phyloP scores from a whole-genome alignment of 2,888 invertebrate genomes.

The Cosmopolites sordidus region DNA sequence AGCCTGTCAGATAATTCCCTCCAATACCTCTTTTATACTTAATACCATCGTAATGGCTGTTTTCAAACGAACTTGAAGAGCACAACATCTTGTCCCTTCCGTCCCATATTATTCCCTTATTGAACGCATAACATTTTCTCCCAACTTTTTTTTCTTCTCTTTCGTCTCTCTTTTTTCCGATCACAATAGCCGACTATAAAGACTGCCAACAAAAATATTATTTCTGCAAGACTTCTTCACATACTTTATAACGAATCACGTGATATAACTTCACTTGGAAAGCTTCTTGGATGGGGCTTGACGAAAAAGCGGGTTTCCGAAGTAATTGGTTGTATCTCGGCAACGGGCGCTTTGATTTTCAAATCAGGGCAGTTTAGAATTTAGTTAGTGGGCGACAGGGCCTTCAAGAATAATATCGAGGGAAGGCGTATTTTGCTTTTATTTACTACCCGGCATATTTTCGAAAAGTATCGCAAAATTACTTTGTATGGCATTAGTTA shows the following conservation, averaged over 20 bases:
- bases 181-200: constrained; percentile 11
- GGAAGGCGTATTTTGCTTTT: too few relatives aligned
- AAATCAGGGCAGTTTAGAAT: constrained; percentile 6
- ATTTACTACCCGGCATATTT: too few relatives aligned
- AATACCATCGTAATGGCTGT: constrained; percentile 6
- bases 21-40: constrained; percentile 2
- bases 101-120: constrained; percentile 8
- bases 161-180: constrained; percentile 1
- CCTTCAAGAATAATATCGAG: not conserved
- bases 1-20: constrained; percentile 1
- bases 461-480: too few relatives aligned
- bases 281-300: constrained; percentile 5
- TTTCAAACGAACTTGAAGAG: constrained; percentile 6
- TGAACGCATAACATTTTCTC: not conserved
- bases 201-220: constrained; percentile 11
- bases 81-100: constrained; percentile 13
- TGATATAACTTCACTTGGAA: constrained; percentile 6
- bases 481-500: too few relatives aligned
- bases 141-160: not conserved
- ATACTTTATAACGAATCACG: constrained; percentile 15
- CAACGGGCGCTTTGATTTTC: constrained; percentile 19
- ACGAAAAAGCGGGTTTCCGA: constrained; percentile 8
- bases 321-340: constrained; percentile 23
- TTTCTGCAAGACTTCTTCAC: constrained; percentile 13
- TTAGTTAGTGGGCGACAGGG: constrained; percentile 1